Evolutionary conservation across 2,888 invertebrate species (phyloP), one percentile per base, ranked within the genome.

Genomic region (Orthosia incerta): DNA sequence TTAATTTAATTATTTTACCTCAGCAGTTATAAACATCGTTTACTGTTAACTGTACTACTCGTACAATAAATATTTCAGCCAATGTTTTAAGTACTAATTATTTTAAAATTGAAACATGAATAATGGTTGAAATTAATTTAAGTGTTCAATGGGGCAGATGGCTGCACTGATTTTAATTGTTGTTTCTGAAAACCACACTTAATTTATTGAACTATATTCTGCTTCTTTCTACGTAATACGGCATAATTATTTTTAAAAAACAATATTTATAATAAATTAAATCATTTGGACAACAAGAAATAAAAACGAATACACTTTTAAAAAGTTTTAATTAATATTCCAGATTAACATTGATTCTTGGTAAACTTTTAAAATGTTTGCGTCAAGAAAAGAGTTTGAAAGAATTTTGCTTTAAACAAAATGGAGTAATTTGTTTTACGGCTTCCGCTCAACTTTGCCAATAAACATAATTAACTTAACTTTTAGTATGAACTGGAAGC

Each of bases 381-480:
- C 26, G 53, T 59, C 48, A 74, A 70, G 59, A 71, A 82, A 83
- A 74, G 64, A 85, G 67, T 83, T 83, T 64, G 3, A 56, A 71
- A 72, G 71, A 79, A 70, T 73, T 79, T 83, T 79, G 69, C 74
- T 82, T 76, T 72, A 74, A 76, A 76, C 74, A 69, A 72, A 86
- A 80, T 71, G 53, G 56, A 18, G 66, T 74, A 71, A 81, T 86
- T 86, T 79, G 63, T 74, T 86, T 81, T 57, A 86, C 64, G 82
- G 73, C 76, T 75, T 71, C 65, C 68, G 76, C 45, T 48, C 59
- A 86, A 85, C 76, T 86, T 85, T 82, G 67, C 57, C 71, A 77
- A 84, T 84, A 72, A 75, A 79, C 76, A 79, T 79, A 78, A 76
- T 84, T 84, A 86, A 71, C 69, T 82, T 76, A 77, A 73, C 76